Evolutionary conservation across 2,888 invertebrate species (phyloP).

Genomic region (Spisula solida): DNA sequence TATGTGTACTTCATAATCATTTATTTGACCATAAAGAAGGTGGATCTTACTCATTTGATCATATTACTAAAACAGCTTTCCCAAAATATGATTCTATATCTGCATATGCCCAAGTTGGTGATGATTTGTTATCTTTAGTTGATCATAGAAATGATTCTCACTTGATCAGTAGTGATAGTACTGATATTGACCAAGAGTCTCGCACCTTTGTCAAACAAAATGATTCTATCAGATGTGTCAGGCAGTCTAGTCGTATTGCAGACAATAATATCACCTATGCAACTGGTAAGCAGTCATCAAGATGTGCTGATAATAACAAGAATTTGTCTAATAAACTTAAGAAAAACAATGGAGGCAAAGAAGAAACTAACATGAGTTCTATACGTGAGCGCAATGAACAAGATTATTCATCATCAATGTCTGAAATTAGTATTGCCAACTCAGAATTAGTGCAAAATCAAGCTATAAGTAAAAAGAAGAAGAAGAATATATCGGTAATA

Average conservation of each 20-base stretch:
- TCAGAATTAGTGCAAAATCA: background rate
- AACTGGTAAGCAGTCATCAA: background rate
- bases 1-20: slow-evolving; percentile 56
- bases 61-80: slow-evolving; percentile 55
- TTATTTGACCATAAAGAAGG: slow-evolving; percentile 45
- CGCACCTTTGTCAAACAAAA: background rate
- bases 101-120: slow-evolving; percentile 59
- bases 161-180: background rate
- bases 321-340: background rate
- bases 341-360: background rate
- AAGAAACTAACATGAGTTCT: background rate
- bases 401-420: background rate
- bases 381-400: background rate
- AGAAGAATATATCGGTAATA: background rate
- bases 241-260: slow-evolving; percentile 35
- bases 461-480: background rate
- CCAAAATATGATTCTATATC: slow-evolving; percentile 59
- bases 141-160: background rate
- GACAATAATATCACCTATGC: background rate
- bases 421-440: background rate
- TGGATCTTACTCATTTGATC: slow-evolving; percentile 59
- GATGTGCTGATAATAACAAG: background rate
- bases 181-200: background rate
- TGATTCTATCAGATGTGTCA: background rate
- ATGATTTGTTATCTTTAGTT: background rate